Evolutionary conservation across 2,888 invertebrate genomes (phyloP).

Genomic region (Plebejus melissa): DNA sequence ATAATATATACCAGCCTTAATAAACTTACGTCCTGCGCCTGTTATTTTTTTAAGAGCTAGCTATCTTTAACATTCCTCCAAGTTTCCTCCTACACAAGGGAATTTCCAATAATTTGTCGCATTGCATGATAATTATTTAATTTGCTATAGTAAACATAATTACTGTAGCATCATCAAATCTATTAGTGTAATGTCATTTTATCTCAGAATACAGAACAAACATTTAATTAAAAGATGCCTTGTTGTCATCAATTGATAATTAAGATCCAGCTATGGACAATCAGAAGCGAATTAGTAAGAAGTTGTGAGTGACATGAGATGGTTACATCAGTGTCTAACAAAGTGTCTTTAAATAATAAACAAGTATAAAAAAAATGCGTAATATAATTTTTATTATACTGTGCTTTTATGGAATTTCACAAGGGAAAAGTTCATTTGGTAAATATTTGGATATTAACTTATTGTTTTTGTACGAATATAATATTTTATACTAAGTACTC

Average conservation of each 20-base stretch:
- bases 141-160: not conserved
- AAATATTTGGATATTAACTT: not conserved
- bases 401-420: not conserved
- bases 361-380: not conserved
- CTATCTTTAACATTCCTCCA: not conserved
- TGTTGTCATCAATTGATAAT: not conserved
- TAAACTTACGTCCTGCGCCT: too few relatives aligned
- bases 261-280: not conserved
- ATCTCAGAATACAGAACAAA: too few relatives aligned
- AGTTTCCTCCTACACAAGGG: not conserved
- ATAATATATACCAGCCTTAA: too few relatives aligned
- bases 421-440: not conserved
- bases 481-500: not conserved
- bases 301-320: not conserved
- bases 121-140: conserved; percentile 8
- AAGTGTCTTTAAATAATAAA: not conserved
- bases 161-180: conserved; percentile 39
- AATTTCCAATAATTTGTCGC: conserved; percentile 13
- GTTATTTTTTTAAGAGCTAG: not conserved
- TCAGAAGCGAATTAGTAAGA: not conserved
- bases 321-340: not conserved
- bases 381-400: not conserved
- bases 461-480: not conserved
- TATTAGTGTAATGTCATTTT: conserved; percentile 42
- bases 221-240: conserved; percentile 42